Base-by-base conservation (phyloP, 2,113 vertebrate species). In the Sakesphorus luctuosus region DNA sequence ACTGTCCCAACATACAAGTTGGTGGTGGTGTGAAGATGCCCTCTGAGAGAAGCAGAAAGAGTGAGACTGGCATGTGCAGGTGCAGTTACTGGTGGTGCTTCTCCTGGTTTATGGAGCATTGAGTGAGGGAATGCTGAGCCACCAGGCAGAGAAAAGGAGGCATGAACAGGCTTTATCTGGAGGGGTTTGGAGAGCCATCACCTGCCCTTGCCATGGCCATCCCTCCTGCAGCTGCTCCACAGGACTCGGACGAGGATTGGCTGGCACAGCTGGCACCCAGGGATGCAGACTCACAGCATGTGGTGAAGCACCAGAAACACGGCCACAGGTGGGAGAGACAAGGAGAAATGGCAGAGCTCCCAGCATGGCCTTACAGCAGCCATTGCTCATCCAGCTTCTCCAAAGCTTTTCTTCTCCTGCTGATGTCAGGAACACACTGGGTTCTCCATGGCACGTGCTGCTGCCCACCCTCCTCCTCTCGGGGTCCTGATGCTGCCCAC, bases 291-390 rank as follows among this genome's bases (percentile, higher is more conserved):
- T 31, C 14, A 2, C 15, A 33, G 35, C 24, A 18, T 11, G 3
- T 0, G 12, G 16, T 7, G 4, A 55, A 26, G 75, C 35, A 9
- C 21, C 5, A 0, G 1, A 26, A 18, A 8, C 38, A 18, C 6
- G 11, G 79, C 14, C 44, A 4, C 0, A 0, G 38, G 7, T 5
- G 0, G 26, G 28, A 58, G 49, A 21, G 25, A 9, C 0, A 4
- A 40, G 36, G n/a, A 31, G 8, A 17, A 18, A 35, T 0, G 11
- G 11, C 1, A 17, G 67, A 69, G 56, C 24, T 69, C n/a, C 36
- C 4, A 1, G 24, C 43, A 6, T 0, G 16, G 61, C 20, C 49
- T 40, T 3, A 6, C 53, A 13, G 24, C 9, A 31, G 26, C 28
- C 38, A 7, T 3, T 11, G 5, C 44, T 58, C 29, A 4, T 5